phyloP scores from a whole-genome alignment of 2,888 invertebrate species.

The Tiliacea aurago region DNA sequence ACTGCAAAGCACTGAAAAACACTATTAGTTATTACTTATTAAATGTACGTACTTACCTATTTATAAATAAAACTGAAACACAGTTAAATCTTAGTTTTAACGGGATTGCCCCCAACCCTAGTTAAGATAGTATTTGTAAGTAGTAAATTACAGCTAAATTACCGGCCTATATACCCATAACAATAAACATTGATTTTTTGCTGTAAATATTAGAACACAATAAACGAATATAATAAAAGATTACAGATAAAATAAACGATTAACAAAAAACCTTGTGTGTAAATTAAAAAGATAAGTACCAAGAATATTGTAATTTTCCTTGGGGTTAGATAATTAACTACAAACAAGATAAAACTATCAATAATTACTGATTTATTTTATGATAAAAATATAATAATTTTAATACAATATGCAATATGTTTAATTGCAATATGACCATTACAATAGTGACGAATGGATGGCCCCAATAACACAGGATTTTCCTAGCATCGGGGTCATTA shows the following conservation, averaged over 20 bases:
- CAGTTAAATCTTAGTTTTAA: not conserved
- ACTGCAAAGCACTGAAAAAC: too few species aligned
- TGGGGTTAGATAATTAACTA: not conserved
- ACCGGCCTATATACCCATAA: not conserved
- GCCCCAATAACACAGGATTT: too few species aligned
- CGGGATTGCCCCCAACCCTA: not conserved
- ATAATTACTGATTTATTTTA: constrained; percentile 38
- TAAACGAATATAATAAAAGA: not conserved
- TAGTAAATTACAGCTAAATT: not conserved
- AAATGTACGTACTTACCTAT: not conserved
- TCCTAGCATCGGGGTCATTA: too few species aligned
- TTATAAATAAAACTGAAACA: not conserved
- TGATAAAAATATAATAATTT: too few species aligned
- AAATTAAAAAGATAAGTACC: constrained; percentile 2
- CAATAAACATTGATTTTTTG: not conserved
- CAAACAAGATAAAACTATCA: constrained; percentile 22
- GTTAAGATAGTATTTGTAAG: not conserved
- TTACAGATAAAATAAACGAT: constrained; percentile 15
- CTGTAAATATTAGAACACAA: not conserved
- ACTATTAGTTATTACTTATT: not conserved
- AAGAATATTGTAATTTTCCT: constrained; percentile 22
- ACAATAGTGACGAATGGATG: too few species aligned
- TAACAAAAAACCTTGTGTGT: not conserved
- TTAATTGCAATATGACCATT: too few species aligned
- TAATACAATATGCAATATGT: too few species aligned